Conservation (phyloP, 2,888 invertebrate genomes). For the Crematogaster levior region DNA sequence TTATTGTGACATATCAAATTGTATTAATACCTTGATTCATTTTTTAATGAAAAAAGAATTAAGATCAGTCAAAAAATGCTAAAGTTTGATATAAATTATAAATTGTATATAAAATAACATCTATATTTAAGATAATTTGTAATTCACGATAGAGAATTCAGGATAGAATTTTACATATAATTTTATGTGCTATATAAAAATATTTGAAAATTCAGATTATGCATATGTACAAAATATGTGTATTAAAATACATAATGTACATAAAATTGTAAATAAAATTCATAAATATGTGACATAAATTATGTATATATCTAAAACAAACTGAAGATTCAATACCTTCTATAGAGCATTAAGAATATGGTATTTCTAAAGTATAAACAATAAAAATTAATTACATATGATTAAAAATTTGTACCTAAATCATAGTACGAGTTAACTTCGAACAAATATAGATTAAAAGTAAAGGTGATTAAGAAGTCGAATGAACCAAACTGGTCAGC, state of each 20-base stretch:
- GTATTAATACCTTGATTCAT: background rate
- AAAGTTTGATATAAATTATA: background rate
- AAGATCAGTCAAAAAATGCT: background rate
- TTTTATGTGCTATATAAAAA: background rate
- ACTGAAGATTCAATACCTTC: background rate
- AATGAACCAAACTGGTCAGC: slow-evolving; percentile 49
- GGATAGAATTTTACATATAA: background rate
- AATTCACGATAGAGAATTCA: background rate
- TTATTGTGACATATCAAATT: background rate
- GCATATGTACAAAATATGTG: background rate
- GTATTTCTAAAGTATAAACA: background rate
- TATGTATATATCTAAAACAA: background rate
- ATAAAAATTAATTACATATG: slow-evolving; percentile 5
- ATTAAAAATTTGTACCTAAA: background rate
- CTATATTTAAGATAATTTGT: background rate
- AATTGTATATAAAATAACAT: background rate
- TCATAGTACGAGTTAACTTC: slow-evolving; percentile 10
- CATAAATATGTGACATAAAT: background rate
- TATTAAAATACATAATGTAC: background rate
- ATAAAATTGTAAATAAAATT: background rate
- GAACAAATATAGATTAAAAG: slow-evolving; percentile 23
- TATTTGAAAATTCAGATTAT: background rate
- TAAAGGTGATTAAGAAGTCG: slow-evolving; percentile 36
- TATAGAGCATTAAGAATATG: background rate
- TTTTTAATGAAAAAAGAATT: background rate